Base-by-base conservation (phyloP, 2,888 invertebrate species). In the Rhogogaster chlorosoma region DNA sequence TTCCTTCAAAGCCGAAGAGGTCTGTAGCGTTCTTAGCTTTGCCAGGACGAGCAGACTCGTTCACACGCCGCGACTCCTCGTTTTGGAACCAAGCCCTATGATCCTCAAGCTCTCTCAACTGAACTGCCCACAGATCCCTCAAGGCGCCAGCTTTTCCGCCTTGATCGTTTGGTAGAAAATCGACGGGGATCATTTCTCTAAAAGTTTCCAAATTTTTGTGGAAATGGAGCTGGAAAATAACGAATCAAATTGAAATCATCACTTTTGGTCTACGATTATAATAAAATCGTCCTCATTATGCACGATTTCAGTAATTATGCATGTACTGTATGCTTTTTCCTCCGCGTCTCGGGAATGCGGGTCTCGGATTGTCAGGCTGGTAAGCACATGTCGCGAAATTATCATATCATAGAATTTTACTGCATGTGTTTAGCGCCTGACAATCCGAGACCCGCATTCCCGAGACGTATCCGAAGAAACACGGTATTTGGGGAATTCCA, bases 1-100 rank as follows among this genome's bases (percentile, higher is more conserved):
- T 96, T 29, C 97, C 97, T 88, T 96, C 96, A 4, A 96, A 94
- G 45, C 96, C 96, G 88, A 96, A 94, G 12, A 96, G 92, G 86
- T 95, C 95, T 0, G 95, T 94, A 0, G 94, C 95, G 85, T 94
- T 95, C 92, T 96, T 96, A 70, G 95, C 95, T 88, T 96, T 96
- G 36, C 96, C 96, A 0, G 95, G 95, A 61, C 97, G 94, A 45
- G 94, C 90, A 3, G 94, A 93, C 87, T 96, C 96, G 84, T 94
- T 94, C 2, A 96, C 95, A 42, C 95, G 93, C n/a, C 93, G 94
- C 86, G 94, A 94, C 89, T 96, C 96, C 10, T 94, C 94, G 89
- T 93, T 86, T 42, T 87, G 85, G 87, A 93, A 94, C 90, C 92
- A 94, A 22, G 91, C 91, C 7, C 91, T 89, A 86, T 93, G 91